Evolutionary conservation across 2,888 invertebrate genomes (phyloP).

Genomic region (Nasonovia ribisnigri): DNA sequence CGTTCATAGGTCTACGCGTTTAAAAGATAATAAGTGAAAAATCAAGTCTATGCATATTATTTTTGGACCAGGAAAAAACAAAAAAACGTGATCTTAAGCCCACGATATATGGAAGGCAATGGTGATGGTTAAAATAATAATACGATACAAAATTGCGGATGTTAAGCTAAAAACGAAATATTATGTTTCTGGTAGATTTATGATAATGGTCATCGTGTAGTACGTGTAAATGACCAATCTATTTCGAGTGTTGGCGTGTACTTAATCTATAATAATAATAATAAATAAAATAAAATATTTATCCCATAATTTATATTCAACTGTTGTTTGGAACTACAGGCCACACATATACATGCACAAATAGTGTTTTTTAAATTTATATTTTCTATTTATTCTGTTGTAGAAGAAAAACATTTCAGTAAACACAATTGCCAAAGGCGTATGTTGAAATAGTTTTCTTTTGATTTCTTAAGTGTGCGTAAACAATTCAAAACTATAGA

Average conservation of each 20-base stretch:
- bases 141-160: neutral
- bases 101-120: neutral
- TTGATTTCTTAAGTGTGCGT: neutral
- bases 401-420: neutral
- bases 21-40: neutral
- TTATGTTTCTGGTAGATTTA: conserved; percentile 13
- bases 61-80: neutral
- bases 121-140: neutral
- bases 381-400: neutral
- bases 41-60: neutral
- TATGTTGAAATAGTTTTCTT: neutral
- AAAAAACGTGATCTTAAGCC: neutral
- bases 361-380: neutral
- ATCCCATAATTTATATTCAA: neutral
- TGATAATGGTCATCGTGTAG: neutral
- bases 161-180: neutral
- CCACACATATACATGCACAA: neutral
- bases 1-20: neutral
- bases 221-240: conserved; percentile 10
- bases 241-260: conserved; percentile 7
- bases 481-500: neutral
- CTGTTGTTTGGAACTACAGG: neutral
- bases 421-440: neutral
- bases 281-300: neutral
- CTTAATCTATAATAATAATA: conserved; percentile 16